Evolutionary conservation across 1,140 invertebrate species (phyloP).

Genomic region (Bicyclus anynana): DNA sequence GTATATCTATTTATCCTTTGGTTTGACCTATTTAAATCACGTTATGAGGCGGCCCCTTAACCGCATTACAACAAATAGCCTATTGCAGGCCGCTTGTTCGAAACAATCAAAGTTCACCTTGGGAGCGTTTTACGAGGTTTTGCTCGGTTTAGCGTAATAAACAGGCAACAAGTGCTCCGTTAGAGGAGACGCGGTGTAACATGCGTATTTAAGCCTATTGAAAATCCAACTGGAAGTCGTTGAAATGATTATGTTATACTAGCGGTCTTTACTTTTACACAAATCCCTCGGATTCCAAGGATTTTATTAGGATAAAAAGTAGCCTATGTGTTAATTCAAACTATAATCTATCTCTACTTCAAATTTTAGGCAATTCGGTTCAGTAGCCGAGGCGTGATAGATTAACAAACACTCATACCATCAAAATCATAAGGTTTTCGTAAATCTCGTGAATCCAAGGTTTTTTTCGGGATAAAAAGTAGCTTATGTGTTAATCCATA

Average conservation of each 20-base stretch:
- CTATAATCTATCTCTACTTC: too few species aligned
- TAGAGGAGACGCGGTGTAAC: neutral
- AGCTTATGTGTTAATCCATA: too few species aligned
- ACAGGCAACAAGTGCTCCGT: conserved; percentile 35
- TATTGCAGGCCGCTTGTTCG: conserved; percentile 27
- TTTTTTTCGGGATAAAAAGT: too few species aligned
- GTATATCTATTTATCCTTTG: conserved; percentile 38
- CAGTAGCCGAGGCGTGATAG: too few species aligned
- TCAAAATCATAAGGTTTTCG: too few species aligned
- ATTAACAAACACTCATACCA: too few species aligned
- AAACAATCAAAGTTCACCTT: conserved; percentile 68
- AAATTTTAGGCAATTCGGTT: too few species aligned
- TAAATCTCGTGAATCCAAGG: too few species aligned
- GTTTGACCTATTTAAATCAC: conserved; percentile 54
- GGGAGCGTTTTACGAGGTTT: conserved; percentile 54
- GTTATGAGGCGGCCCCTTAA: conserved; percentile 55
- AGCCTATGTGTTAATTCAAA: too few species aligned
- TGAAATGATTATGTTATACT: neutral
- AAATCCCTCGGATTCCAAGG: too few species aligned
- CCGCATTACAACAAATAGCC: conserved; percentile 42
- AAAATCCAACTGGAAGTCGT: neutral
- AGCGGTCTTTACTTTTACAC: neutral
- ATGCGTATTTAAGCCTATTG: neutral
- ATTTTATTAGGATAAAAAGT: too few species aligned
- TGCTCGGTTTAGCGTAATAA: conserved; percentile 43